Base-by-base conservation (phyloP, 1,140 invertebrate genomes). In the Papilio polytes region DNA sequence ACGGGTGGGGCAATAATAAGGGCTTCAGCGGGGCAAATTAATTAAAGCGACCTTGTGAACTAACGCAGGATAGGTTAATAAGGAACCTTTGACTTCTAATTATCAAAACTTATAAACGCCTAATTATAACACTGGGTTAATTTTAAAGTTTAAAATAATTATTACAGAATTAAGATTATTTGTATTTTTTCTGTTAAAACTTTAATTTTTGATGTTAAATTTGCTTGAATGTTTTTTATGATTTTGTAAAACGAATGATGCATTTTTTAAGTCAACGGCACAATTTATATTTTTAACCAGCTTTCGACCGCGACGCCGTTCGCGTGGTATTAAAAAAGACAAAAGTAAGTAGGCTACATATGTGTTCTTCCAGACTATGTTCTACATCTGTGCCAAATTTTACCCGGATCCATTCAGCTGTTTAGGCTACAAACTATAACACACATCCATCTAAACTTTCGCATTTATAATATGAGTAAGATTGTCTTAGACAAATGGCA, bases 31-130 rank as follows among this genome's bases (percentile, higher is more conserved):
- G 44, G 74, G 48, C 48, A 76, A 70, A 76, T 76, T 76, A 76
- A 76, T 76, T 76, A 76, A 53, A 76, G 44, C 46, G 20, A 76
- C 74, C 46, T 53, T 76, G 46, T 53, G 46, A 76, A 76, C 12
- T 51, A 76, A 74, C n/a, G 9, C 4, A 53, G 44, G 48, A 76
- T 53, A 76, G 44, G 44, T 76, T 53, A 76, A 53, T 76, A 46
- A 76, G 22, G 10, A 22, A 31, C 63, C 56, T 63, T 63, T 70
- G 26, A 70, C 22, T 70, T 70, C 3, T 70, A 70, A 70, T 70
- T 31, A 36, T 70, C 26, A 70, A 70, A 66, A 70, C 12, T 15
- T 70, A 70, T 70, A 15, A 13, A 70, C 26, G 26, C 13, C 26
- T 70, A 15, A 70, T n/a, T 56, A n/a, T 20, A 36, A 70, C 4